Evolutionary conservation across 2,888 invertebrate species (phyloP).

Genomic region (Cryptus armator): DNA sequence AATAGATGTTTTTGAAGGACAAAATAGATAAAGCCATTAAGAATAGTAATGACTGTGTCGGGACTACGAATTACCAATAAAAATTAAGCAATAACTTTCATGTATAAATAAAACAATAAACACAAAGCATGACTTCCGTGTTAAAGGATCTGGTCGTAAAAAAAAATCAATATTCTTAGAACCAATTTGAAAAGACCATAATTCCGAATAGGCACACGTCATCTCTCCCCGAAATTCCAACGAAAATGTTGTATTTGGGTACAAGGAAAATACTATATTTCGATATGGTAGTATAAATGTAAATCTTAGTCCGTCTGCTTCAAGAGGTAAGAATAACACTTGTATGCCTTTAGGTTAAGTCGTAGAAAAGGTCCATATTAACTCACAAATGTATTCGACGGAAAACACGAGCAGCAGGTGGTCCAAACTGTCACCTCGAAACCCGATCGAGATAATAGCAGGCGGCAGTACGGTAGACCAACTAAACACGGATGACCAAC

Average conservation of each 20-base stretch:
- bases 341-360: neutral
- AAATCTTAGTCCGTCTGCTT: neutral
- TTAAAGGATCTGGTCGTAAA: too few relatives aligned
- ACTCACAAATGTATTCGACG: conserved; percentile 9
- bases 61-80: too few relatives aligned
- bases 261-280: too few relatives aligned
- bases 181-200: too few relatives aligned
- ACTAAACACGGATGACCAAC: conserved; percentile 5
- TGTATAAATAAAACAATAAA: too few relatives aligned
- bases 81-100: too few relatives aligned
- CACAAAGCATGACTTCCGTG: too few relatives aligned
- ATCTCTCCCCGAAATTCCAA: neutral
- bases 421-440: conserved; percentile 33
- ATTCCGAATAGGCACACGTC: too few relatives aligned
- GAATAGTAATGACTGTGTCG: too few relatives aligned
- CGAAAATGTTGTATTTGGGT: conserved; percentile 5
- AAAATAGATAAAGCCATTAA: too few relatives aligned
- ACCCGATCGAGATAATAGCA: neutral
- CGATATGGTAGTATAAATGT: neutral
- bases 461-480: neutral
- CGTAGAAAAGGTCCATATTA: neutral
- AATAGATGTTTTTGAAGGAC: too few relatives aligned
- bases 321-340: neutral
- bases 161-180: too few relatives aligned
- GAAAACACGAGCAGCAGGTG: conserved; percentile 26